phyloP scores from a whole-genome alignment of 2,888 invertebrate genomes.

The Pyrochroa serraticornis region DNA sequence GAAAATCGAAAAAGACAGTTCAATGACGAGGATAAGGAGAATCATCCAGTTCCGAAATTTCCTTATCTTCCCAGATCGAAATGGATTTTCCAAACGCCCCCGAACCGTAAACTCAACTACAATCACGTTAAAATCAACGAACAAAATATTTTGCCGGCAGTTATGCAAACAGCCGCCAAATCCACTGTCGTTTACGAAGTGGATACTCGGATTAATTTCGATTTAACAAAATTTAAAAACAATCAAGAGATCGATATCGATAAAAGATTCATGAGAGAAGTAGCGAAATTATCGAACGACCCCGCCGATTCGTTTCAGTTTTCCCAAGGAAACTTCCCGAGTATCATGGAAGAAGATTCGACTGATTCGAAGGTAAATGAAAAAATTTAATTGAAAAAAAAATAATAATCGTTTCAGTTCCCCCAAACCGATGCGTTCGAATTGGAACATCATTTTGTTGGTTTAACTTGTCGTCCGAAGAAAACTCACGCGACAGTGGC shows the following conservation, averaged over 20 bases:
- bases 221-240: slow-evolving; percentile 6
- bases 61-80: slow-evolving; percentile 19
- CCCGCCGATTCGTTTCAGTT: neutral
- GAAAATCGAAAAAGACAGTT: slow-evolving; percentile 5
- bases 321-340: neutral
- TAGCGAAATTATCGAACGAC: neutral
- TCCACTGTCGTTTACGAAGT: slow-evolving; percentile 19
- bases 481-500: slow-evolving; percentile 6
- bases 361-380: neutral
- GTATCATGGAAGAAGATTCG: neutral
- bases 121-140: slow-evolving; percentile 9
- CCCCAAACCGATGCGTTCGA: slow-evolving; percentile 11
- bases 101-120: slow-evolving; percentile 21
- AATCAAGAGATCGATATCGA: slow-evolving; percentile 21
- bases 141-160: slow-evolving; percentile 13
- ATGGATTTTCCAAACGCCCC: slow-evolving; percentile 27
- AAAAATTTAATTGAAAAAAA: too few relatives aligned
- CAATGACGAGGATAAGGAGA: slow-evolving; percentile 12
- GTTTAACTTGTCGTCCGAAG: slow-evolving; percentile 25
- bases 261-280: slow-evolving; percentile 19
- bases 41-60: slow-evolving; percentile 17
- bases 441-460: slow-evolving; percentile 21
- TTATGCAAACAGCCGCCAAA: slow-evolving; percentile 8
- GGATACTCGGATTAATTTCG: slow-evolving; percentile 13
- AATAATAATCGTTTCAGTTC: slow-evolving; percentile 4